Conservation (phyloP, 2,797 vertebrate genomes). For the Girardinus metallicus region DNA sequence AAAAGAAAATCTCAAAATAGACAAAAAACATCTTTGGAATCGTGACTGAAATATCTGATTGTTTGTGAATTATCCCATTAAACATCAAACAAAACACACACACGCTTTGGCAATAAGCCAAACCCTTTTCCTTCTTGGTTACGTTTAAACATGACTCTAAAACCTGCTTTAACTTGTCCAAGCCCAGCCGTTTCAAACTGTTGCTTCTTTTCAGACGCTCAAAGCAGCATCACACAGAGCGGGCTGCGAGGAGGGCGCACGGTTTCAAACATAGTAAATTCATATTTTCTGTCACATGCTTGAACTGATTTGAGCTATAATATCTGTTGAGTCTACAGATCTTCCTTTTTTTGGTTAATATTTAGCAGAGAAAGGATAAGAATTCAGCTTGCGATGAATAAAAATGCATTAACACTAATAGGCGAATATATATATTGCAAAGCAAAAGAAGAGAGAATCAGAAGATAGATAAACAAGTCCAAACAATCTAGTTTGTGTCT, state of each 20-base stretch:
- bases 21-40: slow-evolving; percentile 88
- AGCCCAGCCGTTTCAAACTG: slow-evolving; percentile 72
- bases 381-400: slow-evolving; percentile 70
- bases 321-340: slow-evolving; percentile 48
- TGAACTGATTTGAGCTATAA: slow-evolving; percentile 56
- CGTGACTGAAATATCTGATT: slow-evolving; percentile 75
- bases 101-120: slow-evolving; percentile 74
- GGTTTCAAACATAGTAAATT: slow-evolving; percentile 25
- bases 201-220: slow-evolving; percentile 35
- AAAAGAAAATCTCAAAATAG: not conserved
- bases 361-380: slow-evolving; percentile 61
- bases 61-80: slow-evolving; percentile 66
- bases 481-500: slow-evolving; percentile 25
- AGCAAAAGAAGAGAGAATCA: slow-evolving; percentile 47
- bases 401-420: slow-evolving; percentile 63
- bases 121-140: slow-evolving; percentile 80
- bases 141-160: slow-evolving; percentile 80
- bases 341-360: slow-evolving; percentile 72
- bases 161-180: slow-evolving; percentile 83
- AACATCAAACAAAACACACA: slow-evolving; percentile 41
- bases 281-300: slow-evolving; percentile 35
- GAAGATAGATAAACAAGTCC: slow-evolving; percentile 30
- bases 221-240: slow-evolving; percentile 27
- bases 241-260: not conserved
- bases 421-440: slow-evolving; percentile 56